Conservation (phyloP, 2,888 invertebrate genomes). For the Leucophenga montana region DNA sequence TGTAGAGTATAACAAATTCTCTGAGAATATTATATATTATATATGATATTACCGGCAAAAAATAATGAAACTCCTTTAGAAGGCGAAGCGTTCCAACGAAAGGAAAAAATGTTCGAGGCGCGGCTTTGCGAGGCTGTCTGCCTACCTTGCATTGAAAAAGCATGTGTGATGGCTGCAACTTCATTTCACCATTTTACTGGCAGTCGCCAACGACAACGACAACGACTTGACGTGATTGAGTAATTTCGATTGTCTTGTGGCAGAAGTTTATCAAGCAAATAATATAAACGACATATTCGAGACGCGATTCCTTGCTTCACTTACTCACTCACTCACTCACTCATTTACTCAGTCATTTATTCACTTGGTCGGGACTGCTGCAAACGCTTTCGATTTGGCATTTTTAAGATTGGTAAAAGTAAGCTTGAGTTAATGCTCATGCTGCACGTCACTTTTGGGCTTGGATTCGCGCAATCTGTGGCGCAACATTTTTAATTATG, state of each 20-base stretch:
- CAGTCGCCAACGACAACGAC: neutral
- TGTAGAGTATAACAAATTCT: too few species aligned
- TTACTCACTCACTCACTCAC: too few species aligned
- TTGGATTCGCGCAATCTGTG: slow-evolving; percentile 47
- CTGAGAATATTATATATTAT: too few species aligned
- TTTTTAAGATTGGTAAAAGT: slow-evolving; percentile 49
- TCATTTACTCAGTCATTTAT: neutral
- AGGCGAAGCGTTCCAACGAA: slow-evolving; percentile 4
- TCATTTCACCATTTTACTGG: slow-evolving; percentile 13
- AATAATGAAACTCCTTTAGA: slow-evolving; percentile 7
- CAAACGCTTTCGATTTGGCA: neutral
- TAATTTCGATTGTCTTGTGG: slow-evolving; percentile 66
- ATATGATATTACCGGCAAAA: neutral
- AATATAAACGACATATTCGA: slow-evolving; percentile 62
- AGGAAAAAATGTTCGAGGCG: slow-evolving; percentile 41
- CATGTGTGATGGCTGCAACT: slow-evolving; percentile 48
- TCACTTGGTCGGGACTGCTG: neutral
- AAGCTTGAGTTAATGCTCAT: slow-evolving; percentile 58
- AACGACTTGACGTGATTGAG: slow-evolving; percentile 54
- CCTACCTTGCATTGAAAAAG: slow-evolving; percentile 27
- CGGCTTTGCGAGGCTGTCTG: slow-evolving; percentile 55
- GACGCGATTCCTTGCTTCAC: slow-evolving; percentile 41
- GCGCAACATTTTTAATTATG: slow-evolving; percentile 59
- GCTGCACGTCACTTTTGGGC: slow-evolving; percentile 65
- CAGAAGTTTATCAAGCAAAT: slow-evolving; percentile 65